Base-by-base conservation (phyloP, 2,113 vertebrate species). In the Pangasianodon hypophthalmus region DNA sequence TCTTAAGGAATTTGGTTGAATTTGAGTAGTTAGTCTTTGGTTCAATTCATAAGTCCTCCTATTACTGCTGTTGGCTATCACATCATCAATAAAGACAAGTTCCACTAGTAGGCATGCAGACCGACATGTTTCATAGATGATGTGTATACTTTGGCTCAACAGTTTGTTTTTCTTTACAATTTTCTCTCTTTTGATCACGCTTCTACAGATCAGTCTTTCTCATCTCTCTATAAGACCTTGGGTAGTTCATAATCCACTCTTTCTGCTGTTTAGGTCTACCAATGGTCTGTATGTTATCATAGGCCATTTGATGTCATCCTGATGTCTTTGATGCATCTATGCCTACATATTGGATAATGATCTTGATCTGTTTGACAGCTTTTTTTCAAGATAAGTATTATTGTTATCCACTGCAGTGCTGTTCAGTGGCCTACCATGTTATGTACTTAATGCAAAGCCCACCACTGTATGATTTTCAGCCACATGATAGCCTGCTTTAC, bases 21-120 rank as follows among this genome's bases (percentile, higher is more conserved):
- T 84, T 60, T 84, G 37, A 60, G 82, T 46, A 24, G 32, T 41
- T 84, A 58, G 21, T 60, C 37, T 60, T 82, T 56, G 6, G 24
- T 80, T 80, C 29, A 50, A 46, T 81, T 58, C 18, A 41, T 41
- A 62, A 46, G 21, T 41, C n/a, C 54, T 62, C 37, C 24, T 62
- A 16, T 84, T 44, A 84, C 58, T 62, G 24, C 4, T 14, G 58
- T 13, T 44, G 37, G 41, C 37, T 11, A 56, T 60, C 37, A 62
- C 16, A 58, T 60, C 37, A 84, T 84, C 82, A 84, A 82, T 82
- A 82, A 82, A 14, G 77, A 50, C 77, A 50, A 16, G 56, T 46
- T 84, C 13, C 19, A 84, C 48, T 37, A 21, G 85, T 32, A 86
- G 19, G 48, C 64, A 86, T 37, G 46, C 48, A 50, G 26, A 24